Conservation (phyloP, 2,797 vertebrate species). For the Sparus aurata region DNA sequence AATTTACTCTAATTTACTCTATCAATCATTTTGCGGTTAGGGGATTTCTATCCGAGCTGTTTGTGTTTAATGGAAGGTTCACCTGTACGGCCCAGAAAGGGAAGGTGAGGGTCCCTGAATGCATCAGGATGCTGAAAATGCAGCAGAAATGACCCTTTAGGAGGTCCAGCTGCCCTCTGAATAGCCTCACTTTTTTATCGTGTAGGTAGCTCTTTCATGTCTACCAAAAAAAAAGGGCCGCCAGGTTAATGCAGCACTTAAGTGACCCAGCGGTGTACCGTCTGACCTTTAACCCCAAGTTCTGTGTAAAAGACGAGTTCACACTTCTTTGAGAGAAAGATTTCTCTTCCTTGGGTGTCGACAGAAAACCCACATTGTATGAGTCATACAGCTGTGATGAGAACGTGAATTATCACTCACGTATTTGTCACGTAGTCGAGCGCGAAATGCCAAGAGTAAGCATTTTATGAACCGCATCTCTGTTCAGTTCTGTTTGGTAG, state of each 20-base stretch:
- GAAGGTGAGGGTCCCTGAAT: slow-evolving; percentile 11
- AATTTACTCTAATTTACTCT: slow-evolving; percentile 45
- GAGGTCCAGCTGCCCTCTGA: slow-evolving; percentile 37
- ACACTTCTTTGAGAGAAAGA: not conserved
- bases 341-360: not conserved
- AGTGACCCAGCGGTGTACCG: not conserved
- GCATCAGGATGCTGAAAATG: slow-evolving; percentile 1
- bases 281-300: slow-evolving; percentile 34
- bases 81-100: slow-evolving; percentile 9
- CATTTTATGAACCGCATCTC: slow-evolving; percentile 29
- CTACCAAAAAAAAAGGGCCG: not conserved
- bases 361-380: not conserved
- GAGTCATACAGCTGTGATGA: slow-evolving; percentile 24
- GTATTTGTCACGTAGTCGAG: slow-evolving; percentile 12
- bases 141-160: slow-evolving; percentile 19
- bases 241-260: slow-evolving; percentile 44
- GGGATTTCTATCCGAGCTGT: slow-evolving; percentile 16
- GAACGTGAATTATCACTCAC: slow-evolving; percentile 29
- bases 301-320: slow-evolving; percentile 14
- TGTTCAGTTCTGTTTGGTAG: slow-evolving; percentile 52
- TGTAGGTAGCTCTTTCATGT: slow-evolving; percentile 30
- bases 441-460: slow-evolving; percentile 35
- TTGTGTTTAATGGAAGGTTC: slow-evolving; percentile 22
- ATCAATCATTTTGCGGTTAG: slow-evolving; percentile 21
- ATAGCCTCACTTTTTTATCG: slow-evolving; percentile 41